A percentile compares a stretch with the other conserved stretches of the same genome.
These are phyloP conservation scores for Melitaea cinxia DNA, from an alignment of 1,140 invertebrate genomes.

Conservation along the genomic window DNA sequence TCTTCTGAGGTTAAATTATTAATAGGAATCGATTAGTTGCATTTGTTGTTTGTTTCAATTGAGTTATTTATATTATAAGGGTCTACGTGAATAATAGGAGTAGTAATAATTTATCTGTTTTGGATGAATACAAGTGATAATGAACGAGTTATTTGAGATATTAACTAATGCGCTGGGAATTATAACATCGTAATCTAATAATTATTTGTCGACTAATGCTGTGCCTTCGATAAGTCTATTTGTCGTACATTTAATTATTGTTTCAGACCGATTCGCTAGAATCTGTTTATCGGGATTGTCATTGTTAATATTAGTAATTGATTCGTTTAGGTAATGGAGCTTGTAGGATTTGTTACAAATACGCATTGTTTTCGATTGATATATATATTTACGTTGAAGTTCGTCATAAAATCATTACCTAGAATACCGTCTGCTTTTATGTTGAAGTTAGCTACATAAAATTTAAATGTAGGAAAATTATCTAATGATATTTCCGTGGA, in stretches of 20 bases:
- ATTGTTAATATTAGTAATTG: not conserved
- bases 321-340: constrained; percentile 35
- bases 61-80: not conserved
- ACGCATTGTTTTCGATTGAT: constrained; percentile 45
- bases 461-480: constrained; percentile 37
- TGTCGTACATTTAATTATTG: constrained; percentile 33
- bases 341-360: constrained; percentile 38
- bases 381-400: constrained; percentile 42
- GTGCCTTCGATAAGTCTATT: constrained; percentile 3
- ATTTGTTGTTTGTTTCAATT: not conserved
- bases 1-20: not conserved
- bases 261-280: constrained; percentile 37
- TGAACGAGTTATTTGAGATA: constrained; percentile 17
- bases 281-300: constrained; percentile 26
- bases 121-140: not conserved
- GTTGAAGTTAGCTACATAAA: constrained; percentile 43
- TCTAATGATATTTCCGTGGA: constrained; percentile 37
- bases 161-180: constrained; percentile 38
- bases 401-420: constrained; percentile 48
- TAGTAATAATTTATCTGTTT: not conserved
- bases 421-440: constrained; percentile 44
- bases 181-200: constrained; percentile 31
- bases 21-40: not conserved
- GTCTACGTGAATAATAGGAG: not conserved
- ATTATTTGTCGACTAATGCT: constrained; percentile 10